phyloP scores from a whole-genome alignment of 2,797 vertebrate species.

The Acrocephalus scirpaceus region DNA sequence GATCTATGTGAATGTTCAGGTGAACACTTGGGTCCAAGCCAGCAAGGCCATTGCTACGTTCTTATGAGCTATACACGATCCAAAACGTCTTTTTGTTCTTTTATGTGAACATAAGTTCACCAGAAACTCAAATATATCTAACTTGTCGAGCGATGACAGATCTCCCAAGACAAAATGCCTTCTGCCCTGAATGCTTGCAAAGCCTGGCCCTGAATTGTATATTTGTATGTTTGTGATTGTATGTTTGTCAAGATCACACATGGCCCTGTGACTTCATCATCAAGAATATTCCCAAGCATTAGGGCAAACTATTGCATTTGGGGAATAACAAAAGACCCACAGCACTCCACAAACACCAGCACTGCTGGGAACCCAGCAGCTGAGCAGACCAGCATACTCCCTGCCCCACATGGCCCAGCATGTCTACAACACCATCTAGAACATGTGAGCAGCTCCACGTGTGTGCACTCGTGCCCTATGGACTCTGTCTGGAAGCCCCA shows the following conservation, averaged over 20 bases:
- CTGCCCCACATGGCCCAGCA: not conserved
- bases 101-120: not conserved
- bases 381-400: not conserved
- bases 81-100: not conserved
- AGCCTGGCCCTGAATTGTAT: not conserved
- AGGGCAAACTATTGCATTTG: not conserved
- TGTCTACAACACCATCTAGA: not conserved
- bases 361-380: not conserved
- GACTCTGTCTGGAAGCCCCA: not conserved
- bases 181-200: not conserved
- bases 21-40: not conserved
- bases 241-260: not conserved
- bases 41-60: fast-evolving
- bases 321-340: not conserved
- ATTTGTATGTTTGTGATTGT: not conserved
- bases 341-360: not conserved
- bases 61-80: not conserved
- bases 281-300: not conserved
- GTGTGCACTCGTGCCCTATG: not conserved
- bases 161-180: not conserved
- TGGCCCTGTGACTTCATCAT: not conserved
- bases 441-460: fast-evolving
- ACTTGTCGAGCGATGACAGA: not conserved
- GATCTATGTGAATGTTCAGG: not conserved
- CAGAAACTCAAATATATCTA: constrained; percentile 23